phyloP scores from a whole-genome alignment of 2,797 vertebrate species.

The Linurgus olivaceus region DNA sequence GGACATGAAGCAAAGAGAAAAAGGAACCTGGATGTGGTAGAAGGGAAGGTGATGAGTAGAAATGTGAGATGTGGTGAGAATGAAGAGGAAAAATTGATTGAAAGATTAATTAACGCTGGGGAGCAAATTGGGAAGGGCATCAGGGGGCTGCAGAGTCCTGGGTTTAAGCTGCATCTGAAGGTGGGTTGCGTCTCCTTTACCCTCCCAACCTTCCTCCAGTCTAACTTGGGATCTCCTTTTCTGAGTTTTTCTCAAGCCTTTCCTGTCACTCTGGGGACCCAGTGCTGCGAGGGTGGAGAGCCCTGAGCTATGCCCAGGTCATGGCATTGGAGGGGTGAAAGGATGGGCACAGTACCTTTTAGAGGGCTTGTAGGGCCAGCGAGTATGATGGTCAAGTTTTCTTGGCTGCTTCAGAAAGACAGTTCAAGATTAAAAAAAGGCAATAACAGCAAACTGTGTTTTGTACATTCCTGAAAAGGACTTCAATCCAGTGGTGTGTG shows the following conservation, averaged over 20 bases:
- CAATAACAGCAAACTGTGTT: conserved; percentile 5
- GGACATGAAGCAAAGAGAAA: not conserved
- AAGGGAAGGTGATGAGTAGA: not conserved
- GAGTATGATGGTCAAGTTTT: not conserved
- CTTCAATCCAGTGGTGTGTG: conserved; percentile 18
- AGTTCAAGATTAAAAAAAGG: conserved; percentile 12
- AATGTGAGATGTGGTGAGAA: not conserved
- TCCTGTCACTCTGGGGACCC: not conserved
- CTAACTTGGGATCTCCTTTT: not conserved
- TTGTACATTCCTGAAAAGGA: not conserved
- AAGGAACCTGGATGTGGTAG: not conserved
- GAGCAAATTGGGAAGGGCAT: not conserved
- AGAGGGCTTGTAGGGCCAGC: not conserved
- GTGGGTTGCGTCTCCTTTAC: not conserved
- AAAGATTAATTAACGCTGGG: not conserved
- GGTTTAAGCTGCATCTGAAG: not conserved
- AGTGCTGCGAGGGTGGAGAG: not conserved
- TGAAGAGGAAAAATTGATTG: not conserved
- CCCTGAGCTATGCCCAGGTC: not conserved
- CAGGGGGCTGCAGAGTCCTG: not conserved
- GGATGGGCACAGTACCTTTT: not conserved
- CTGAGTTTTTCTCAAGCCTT: not conserved
- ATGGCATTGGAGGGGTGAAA: rapidly evolving
- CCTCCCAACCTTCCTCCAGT: rapidly evolving
- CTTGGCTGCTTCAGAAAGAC: conserved; percentile 28